phyloP scores from a whole-genome alignment of 2,888 invertebrate genomes.

The Eristalinus sepulchralis region DNA sequence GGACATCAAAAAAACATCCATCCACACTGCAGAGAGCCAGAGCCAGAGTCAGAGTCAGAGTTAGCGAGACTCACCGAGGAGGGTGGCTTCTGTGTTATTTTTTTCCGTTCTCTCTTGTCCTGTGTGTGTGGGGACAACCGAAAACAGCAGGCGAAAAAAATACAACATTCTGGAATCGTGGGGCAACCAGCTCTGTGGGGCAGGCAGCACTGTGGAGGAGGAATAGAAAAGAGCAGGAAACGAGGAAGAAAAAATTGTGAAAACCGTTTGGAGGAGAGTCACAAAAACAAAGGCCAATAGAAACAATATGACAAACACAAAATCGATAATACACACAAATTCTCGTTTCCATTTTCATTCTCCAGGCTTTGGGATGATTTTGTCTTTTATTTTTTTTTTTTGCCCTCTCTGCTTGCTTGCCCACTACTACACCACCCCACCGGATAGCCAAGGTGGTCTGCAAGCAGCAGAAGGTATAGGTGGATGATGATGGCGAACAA shows the following conservation, averaged over 20 bases:
- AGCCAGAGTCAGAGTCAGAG: conserved; percentile 21
- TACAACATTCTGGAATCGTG: conserved; percentile 59
- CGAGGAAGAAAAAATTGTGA: conserved; percentile 2
- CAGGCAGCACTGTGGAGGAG: conserved; percentile 10
- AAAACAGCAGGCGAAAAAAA: conserved; percentile 20
- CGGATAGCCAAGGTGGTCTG: background rate
- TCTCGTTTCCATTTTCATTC: conserved; percentile 63
- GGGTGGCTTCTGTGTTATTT: conserved; percentile 57
- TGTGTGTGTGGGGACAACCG: conserved; percentile 57
- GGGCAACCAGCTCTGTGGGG: conserved; percentile 31
- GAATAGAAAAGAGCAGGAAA: conserved; percentile 9
- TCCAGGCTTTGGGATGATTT: conserved; percentile 14
- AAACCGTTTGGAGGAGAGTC: conserved; percentile 62
- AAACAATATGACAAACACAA: conserved; percentile 71
- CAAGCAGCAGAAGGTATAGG: background rate
- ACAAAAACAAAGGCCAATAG: conserved; percentile 70
- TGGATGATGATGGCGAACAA: conserved; percentile 1
- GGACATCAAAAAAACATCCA: conserved; percentile 65
- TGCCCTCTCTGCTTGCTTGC: background rate
- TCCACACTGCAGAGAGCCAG: conserved; percentile 68
- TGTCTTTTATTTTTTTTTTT: conserved; percentile 4
- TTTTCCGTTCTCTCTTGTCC: conserved; percentile 38
- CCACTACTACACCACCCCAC: background rate
- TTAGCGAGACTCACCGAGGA: conserved; percentile 40
- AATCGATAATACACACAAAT: conserved; percentile 71